Percentiles rank a stretch among this genome's conserved stretches.
Evolutionary conservation across 2,113 vertebrate genomes (phyloP).

Genomic region (Columbina picui): DNA sequence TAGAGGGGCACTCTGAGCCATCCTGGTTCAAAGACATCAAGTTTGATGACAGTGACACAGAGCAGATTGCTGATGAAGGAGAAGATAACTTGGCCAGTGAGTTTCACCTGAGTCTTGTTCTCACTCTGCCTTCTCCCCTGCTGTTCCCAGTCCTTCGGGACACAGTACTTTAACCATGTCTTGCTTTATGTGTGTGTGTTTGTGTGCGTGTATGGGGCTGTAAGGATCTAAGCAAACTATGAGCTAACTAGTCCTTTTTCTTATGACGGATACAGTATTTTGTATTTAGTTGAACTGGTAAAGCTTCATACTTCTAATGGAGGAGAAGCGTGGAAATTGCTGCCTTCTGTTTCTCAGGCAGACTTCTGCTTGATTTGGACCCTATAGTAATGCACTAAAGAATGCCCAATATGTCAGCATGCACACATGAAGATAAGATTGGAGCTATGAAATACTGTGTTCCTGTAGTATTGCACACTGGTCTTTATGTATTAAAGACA

Average conservation of each 20-base stretch:
- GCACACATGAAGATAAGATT: not conserved
- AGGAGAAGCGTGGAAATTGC: not conserved
- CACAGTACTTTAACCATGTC: not conserved
- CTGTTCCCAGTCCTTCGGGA: not conserved
- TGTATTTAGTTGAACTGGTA: not conserved
- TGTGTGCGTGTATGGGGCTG: not conserved
- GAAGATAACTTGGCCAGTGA: conserved; percentile 91
- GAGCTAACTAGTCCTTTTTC: not conserved
- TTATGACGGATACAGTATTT: conserved; percentile 65
- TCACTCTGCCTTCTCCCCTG: not conserved
- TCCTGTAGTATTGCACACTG: conserved; percentile 77
- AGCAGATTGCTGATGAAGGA: conserved; percentile 91
- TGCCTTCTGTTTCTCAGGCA: conserved; percentile 3
- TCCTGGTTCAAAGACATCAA: conserved; percentile 99
- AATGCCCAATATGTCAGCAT: not conserved
- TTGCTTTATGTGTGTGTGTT: conserved; percentile 18
- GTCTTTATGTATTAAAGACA: conserved; percentile 78
- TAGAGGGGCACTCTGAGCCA: conserved; percentile 97
- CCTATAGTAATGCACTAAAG: not conserved
- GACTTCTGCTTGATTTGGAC: not conserved
- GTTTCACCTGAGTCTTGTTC: conserved; percentile 45
- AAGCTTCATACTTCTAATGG: conserved; percentile 7
- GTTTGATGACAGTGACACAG: conserved; percentile 97
- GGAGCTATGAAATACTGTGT: conserved; percentile 70
- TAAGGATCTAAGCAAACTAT: conserved; percentile 18